Base-by-base conservation (phyloP, 2,888 invertebrate genomes). In the Eretmocerus hayati region DNA sequence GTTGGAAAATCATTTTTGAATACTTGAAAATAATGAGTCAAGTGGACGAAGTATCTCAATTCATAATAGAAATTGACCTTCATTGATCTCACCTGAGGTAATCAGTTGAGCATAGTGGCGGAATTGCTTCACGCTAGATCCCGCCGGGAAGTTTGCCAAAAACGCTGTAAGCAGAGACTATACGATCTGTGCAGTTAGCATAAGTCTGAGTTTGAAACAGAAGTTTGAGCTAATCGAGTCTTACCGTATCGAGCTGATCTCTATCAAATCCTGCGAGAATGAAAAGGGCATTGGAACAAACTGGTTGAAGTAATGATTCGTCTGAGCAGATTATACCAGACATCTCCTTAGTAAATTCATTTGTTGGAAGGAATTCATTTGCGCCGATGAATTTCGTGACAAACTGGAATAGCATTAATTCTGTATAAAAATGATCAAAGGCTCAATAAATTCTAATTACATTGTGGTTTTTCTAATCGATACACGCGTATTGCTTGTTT, bases 31-130 rank as follows among this genome's bases (percentile, higher is more conserved):
- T n/a, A n/a, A n/a, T n/a, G n/a, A n/a, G n/a, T n/a, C n/a, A n/a
- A n/a, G n/a, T n/a, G n/a, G n/a, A n/a, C n/a, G n/a, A n/a, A n/a
- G n/a, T n/a, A n/a, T n/a, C n/a, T n/a, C n/a, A n/a, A n/a, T n/a
- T n/a, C n/a, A n/a, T n/a, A n/a, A n/a, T n/a, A n/a, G n/a, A n/a
- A n/a, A n/a, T n/a, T n/a, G n/a, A n/a, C n/a, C n/a, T n/a, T n/a
- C n/a, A n/a, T n/a, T n/a, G n/a, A 18, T 50, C 48, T 58, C 53
- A 58, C 59, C 42, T 20, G 75, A 76, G 6, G 65, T 60, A 21
- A 81, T 77, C 19, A 79, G 74, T 71, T 90, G 89, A 0, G 74
- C 81, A 62, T 79, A 89, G 66, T 90, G 89, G 4, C 80, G 72
- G 6, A 88, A 65, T 65, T 87, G 86, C 58, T 79, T 78, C 1